A percentile compares a stretch with the other conserved stretches of the same genome.
phyloP scores from a whole-genome alignment of 2,888 invertebrate genomes.

The Phytoseiulus persimilis region DNA sequence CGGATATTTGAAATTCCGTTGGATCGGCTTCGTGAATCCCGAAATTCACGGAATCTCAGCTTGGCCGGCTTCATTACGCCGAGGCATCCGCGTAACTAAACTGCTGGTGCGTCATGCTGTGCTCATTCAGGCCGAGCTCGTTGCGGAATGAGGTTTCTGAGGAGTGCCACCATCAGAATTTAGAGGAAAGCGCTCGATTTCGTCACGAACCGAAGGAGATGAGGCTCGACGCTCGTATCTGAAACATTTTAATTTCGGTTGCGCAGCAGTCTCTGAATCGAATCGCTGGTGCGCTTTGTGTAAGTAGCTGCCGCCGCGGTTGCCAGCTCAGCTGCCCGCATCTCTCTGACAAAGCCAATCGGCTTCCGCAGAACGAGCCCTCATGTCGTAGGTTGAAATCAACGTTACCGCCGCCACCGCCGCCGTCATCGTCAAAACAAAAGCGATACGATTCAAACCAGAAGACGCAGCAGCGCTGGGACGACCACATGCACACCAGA shows the following conservation, averaged over 20 bases:
- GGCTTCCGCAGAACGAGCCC: background rate
- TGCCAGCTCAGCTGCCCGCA: background rate
- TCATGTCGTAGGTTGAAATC: background rate
- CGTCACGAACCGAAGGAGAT: background rate
- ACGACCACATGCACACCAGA: background rate
- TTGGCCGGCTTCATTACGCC: too few relatives aligned
- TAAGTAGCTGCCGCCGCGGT: background rate
- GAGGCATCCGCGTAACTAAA: too few relatives aligned
- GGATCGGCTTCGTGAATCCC: too few relatives aligned
- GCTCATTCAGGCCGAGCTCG: too few relatives aligned
- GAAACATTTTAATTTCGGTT: background rate
- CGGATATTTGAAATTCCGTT: too few relatives aligned
- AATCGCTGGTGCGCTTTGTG: background rate
- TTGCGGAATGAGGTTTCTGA: too few relatives aligned
- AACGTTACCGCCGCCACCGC: background rate
- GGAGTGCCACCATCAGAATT: too few relatives aligned
- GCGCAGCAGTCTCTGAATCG: background rate
- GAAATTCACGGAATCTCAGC: too few relatives aligned
- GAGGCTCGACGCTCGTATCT: background rate
- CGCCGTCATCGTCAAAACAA: slow-evolving; percentile 5
- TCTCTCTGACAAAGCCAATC: background rate
- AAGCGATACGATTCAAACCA: background rate
- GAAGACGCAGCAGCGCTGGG: background rate
- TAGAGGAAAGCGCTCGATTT: too few relatives aligned
- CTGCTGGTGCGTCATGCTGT: too few relatives aligned